Base-by-base conservation (phyloP, 2,888 invertebrate species). In the Odontomyia ornata region DNA sequence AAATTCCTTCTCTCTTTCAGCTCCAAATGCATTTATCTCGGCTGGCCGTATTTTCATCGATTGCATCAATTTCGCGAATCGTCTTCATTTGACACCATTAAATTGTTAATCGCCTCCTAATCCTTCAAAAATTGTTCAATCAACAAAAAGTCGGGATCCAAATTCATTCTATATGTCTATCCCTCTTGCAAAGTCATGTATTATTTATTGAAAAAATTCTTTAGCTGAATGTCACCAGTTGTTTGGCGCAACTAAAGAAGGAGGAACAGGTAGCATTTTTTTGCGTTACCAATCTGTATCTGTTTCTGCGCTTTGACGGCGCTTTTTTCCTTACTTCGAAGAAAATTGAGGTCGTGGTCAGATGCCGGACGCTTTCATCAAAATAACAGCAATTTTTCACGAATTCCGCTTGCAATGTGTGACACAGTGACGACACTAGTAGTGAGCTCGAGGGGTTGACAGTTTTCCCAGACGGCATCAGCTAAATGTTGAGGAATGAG, bases 291-390 rank as follows among this genome's bases (percentile, higher is more conserved):
- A 52, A 18, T 52, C 4, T 52, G 18, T 52, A 52, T 52, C 18
- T 36, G 36, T 52, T 52, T 52, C 52, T 52, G 4, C 18, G 52
- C 13, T 52, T 52, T 52, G 52, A 18, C 52, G n/a, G 52, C 52
- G 52, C 52, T 13, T 46, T 67, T 67, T 69, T 47, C 25, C 18
- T 47, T 11, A 9, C 46, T 5, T 23, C 69, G 5, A 18, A 25
- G 36, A 5, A 36, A 36, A 69, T 69, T 67, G 69, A 47, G 69
- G 69, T 69, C 69, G 21, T 69, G 69, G 69, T 47, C 69, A 69
- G 13, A 69, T 69, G 27, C 69, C 69, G 69, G 69, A 13, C 47
- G 47, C 21, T n/a, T 23, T 46, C 30, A 25, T 69, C 69, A 46
- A 69, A 65, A 69, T 25, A 46, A 47, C 21, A 46, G 47, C 46